Evolutionary conservation across 2,113 vertebrate genomes (phyloP).

Genomic region (Strigops habroptila): DNA sequence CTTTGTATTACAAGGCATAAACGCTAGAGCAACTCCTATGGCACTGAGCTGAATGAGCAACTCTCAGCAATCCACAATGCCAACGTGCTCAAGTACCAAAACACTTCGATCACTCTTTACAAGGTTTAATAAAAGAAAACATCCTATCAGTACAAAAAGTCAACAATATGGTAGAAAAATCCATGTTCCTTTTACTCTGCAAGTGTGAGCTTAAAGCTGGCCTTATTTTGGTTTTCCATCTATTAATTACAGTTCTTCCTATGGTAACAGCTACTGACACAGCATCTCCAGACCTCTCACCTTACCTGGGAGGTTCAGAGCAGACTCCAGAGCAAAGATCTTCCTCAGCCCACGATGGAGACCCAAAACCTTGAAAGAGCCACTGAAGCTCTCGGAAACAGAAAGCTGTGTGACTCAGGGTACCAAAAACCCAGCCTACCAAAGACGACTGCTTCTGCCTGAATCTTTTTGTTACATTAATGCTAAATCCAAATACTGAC

Average conservation of each 20-base stretch:
- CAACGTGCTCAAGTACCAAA: not conserved
- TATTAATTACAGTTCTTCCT: not conserved
- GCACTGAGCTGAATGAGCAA: not conserved
- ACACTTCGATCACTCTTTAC: not conserved
- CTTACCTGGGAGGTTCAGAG: not conserved
- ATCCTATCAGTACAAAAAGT: not conserved
- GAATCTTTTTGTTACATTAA: not conserved
- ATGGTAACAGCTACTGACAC: not conserved
- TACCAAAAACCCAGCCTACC: not conserved
- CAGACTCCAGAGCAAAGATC: not conserved
- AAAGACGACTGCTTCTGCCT: not conserved
- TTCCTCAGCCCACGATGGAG: not conserved
- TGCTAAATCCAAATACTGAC: not conserved
- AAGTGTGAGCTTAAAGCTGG: not conserved
- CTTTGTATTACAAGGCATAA: not conserved
- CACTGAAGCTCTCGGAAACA: not conserved
- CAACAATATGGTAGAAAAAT: not conserved
- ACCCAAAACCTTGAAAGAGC: not conserved
- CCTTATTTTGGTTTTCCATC: not conserved
- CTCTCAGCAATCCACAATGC: too few relatives aligned
- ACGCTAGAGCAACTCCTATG: fast-evolving
- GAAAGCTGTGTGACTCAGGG: too few relatives aligned
- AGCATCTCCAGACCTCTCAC: not conserved
- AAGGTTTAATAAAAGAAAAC: not conserved
- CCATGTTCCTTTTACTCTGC: not conserved